These are phyloP conservation scores for Smithornis capensis DNA, from an alignment of 2,113 vertebrate species.

Conservation along the genomic window DNA sequence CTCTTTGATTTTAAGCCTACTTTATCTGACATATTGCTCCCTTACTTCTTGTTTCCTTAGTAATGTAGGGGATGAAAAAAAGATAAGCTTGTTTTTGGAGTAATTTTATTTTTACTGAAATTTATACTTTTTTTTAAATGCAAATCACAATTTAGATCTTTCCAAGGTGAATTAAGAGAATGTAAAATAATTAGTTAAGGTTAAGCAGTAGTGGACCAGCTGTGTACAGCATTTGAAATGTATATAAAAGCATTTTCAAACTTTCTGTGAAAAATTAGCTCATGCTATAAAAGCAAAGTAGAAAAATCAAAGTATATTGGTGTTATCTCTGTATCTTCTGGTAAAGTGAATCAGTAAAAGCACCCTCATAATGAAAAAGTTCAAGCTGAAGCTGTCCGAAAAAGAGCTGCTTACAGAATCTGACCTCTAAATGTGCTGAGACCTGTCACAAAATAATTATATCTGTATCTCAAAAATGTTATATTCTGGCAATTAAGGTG, in stretches of 20 bases:
- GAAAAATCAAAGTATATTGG: background rate
- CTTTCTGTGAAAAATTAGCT: background rate
- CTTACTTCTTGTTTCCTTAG: background rate
- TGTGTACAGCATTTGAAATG: background rate
- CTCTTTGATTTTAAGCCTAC: background rate
- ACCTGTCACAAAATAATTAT: background rate
- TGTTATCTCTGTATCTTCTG: background rate
- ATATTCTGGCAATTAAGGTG: background rate
- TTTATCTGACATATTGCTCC: background rate
- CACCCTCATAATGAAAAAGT: background rate
- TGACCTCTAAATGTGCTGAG: background rate
- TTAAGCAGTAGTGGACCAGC: background rate
- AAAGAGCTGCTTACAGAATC: background rate
- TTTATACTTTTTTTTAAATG: background rate
- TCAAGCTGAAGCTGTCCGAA: background rate
- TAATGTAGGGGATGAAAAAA: fast-evolving
- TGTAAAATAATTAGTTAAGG: background rate
- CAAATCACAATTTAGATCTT: background rate
- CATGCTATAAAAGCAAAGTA: background rate
- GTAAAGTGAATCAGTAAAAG: background rate
- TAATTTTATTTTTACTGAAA: background rate
- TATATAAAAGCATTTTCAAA: background rate
- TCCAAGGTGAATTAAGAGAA: background rate
- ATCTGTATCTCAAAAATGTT: background rate
- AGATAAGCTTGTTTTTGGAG: background rate